Conservation (phyloP, 2,888 invertebrate species). For the Patella ulyssiponensis region DNA sequence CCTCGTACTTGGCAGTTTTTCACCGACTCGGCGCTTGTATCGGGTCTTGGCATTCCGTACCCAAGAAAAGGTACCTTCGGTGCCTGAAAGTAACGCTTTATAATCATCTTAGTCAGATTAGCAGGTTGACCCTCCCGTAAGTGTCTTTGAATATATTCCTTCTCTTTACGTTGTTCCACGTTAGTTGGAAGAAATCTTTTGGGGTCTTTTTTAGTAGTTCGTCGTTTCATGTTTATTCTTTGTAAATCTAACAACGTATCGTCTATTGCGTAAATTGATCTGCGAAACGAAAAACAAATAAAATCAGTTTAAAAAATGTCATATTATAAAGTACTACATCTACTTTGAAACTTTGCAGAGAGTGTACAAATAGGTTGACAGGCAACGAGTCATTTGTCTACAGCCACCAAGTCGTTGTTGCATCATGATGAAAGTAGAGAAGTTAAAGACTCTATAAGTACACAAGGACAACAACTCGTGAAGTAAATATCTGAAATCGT, state of each 20-base stretch:
- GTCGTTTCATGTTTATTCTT: conserved; percentile 40
- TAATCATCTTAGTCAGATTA: conserved; percentile 51
- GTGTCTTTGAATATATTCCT: conserved; percentile 50
- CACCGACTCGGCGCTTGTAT: conserved; percentile 43
- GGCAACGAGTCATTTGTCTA: too few relatives aligned
- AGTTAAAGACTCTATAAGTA: too few relatives aligned
- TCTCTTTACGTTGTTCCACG: conserved; percentile 49
- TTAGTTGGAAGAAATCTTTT: conserved; percentile 34
- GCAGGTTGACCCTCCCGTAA: conserved; percentile 43
- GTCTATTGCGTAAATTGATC: conserved; percentile 51
- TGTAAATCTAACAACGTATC: conserved; percentile 46
- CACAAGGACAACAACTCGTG: too few relatives aligned
- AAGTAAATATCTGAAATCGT: too few relatives aligned
- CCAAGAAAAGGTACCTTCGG: conserved; percentile 36
- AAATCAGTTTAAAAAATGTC: too few relatives aligned
- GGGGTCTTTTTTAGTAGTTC: conserved; percentile 19
- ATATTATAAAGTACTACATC: too few relatives aligned
- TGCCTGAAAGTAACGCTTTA: conserved; percentile 47
- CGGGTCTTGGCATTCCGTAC: conserved; percentile 56
- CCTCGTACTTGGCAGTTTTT: conserved; percentile 18
- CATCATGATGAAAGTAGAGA: too few relatives aligned
- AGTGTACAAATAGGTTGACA: too few relatives aligned
- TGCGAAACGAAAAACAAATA: conserved; percentile 27
- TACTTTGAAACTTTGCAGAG: too few relatives aligned
- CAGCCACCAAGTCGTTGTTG: too few relatives aligned